phyloP scores from a whole-genome alignment of 2,113 vertebrate species.

The Axis porcinus region DNA sequence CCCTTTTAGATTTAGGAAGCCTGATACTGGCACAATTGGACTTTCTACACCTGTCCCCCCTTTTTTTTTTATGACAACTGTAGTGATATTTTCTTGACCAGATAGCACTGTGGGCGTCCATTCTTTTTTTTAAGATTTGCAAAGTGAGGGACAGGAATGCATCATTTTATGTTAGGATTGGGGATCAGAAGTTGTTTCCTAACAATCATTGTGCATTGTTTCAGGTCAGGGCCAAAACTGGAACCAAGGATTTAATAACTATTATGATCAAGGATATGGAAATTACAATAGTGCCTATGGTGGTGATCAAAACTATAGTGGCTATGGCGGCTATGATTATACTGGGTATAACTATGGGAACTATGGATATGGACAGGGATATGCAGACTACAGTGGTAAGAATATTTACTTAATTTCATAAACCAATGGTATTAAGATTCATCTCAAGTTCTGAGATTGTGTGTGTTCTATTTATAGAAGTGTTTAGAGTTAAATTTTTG shows the following conservation, averaged over 20 bases:
- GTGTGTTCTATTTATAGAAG: neutral
- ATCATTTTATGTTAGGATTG: constrained; percentile 16
- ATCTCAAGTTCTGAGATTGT: neutral
- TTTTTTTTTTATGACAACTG: neutral
- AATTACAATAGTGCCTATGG: constrained; percentile 90
- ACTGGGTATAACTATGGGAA: constrained; percentile 91
- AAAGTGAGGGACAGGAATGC: neutral
- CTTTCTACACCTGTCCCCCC: neutral
- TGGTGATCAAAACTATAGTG: constrained; percentile 88
- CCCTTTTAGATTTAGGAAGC: neutral
- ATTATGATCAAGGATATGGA: constrained; percentile 92
- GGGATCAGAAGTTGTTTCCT: constrained; percentile 49
- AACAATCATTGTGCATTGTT: constrained; percentile 68
- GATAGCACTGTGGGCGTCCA: neutral
- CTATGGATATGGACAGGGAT: constrained; percentile 91
- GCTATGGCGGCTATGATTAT: constrained; percentile 92
- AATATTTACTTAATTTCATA: constrained; percentile 50
- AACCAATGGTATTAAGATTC: constrained; percentile 22
- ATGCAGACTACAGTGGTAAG: constrained; percentile 93
- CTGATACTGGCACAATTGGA: neutral
- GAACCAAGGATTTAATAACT: constrained; percentile 91
- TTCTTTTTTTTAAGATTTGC: neutral
- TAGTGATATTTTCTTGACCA: neutral
- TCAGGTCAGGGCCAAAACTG: constrained; percentile 90
- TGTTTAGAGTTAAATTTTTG: neutral